These are phyloP conservation scores for Ephialtes manifestator DNA, from an alignment of 2,888 invertebrate species.

Conservation along the genomic window DNA sequence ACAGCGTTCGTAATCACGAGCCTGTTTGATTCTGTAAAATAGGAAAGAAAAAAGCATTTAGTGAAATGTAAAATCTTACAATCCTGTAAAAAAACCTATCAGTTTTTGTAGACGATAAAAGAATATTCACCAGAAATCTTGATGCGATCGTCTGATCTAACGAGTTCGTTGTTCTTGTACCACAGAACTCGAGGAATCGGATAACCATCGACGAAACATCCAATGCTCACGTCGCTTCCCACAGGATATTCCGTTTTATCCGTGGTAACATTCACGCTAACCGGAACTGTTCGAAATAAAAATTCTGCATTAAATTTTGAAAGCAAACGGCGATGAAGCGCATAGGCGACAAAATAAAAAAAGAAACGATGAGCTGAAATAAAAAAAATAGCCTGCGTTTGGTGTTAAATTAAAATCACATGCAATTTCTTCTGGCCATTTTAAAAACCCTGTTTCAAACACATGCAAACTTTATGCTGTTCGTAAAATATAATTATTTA, in stretches of 20 bases:
- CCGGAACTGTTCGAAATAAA: slow-evolving; percentile 88
- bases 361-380: slow-evolving; percentile 34
- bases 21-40: slow-evolving; percentile 89
- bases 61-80: too few species aligned
- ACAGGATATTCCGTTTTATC: slow-evolving; percentile 88
- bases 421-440: not conserved
- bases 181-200: slow-evolving; percentile 92
- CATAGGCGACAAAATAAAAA: slow-evolving; percentile 51
- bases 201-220: slow-evolving; percentile 92
- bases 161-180: slow-evolving; percentile 91
- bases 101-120: slow-evolving; percentile 33
- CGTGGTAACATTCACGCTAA: slow-evolving; percentile 89
- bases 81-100: too few species aligned
- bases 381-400: slow-evolving; percentile 2
- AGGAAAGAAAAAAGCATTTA: not conserved
- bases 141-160: slow-evolving; percentile 88
- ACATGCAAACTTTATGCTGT: not conserved
- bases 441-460: not conserved
- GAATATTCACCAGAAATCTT: slow-evolving; percentile 89
- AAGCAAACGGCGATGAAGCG: slow-evolving; percentile 5
- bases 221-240: slow-evolving; percentile 90
- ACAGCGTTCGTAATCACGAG: slow-evolving; percentile 90
- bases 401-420: slow-evolving; percentile 37
- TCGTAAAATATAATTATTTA: not conserved
- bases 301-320: slow-evolving; percentile 37